phyloP scores from a whole-genome alignment of 2,113 vertebrate genomes.

The Pungitius pungitius region DNA sequence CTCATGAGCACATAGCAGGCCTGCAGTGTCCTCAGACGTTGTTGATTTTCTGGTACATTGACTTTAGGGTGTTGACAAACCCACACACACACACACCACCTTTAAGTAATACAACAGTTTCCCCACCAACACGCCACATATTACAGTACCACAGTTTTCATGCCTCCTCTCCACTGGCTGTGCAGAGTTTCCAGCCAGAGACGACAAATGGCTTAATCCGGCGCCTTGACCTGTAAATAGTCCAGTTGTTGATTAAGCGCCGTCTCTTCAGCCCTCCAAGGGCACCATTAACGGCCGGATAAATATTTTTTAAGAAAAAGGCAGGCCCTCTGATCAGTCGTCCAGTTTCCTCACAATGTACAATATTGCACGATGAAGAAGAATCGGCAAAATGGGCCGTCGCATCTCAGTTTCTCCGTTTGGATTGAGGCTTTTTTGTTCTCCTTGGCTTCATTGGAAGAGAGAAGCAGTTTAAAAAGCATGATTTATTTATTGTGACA shows the following conservation, averaged over 20 bases:
- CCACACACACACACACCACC: slow-evolving; percentile 14
- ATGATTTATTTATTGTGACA: slow-evolving; percentile 87
- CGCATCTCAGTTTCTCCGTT: slow-evolving; percentile 64
- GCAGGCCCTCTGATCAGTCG: slow-evolving; percentile 50
- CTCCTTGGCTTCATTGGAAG: slow-evolving; percentile 51
- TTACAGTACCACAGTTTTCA: slow-evolving; percentile 15
- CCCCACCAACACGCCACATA: slow-evolving; percentile 7
- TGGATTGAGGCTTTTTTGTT: slow-evolving; percentile 55
- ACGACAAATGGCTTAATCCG: slow-evolving; percentile 10
- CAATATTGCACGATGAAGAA: slow-evolving; percentile 74
- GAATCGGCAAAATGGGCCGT: slow-evolving; percentile 50
- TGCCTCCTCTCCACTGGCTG: slow-evolving; percentile 10
- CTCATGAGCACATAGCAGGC: slow-evolving; percentile 34
- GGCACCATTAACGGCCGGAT: slow-evolving; percentile 71
- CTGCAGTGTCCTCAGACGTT: slow-evolving; percentile 26
- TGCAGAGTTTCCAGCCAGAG: slow-evolving; percentile 15
- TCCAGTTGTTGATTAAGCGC: slow-evolving; percentile 46
- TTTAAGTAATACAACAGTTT: not conserved
- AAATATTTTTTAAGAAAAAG: slow-evolving; percentile 73
- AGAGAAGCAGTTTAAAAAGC: slow-evolving; percentile 75
- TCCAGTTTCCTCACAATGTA: slow-evolving; percentile 71
- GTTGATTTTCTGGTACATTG: slow-evolving; percentile 36
- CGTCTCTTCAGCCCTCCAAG: slow-evolving; percentile 73
- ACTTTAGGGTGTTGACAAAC: slow-evolving; percentile 40
- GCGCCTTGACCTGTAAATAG: slow-evolving; percentile 69